These are phyloP conservation scores for Coelopa pilipes DNA, from an alignment of 2,888 invertebrate species.

Conservation along the genomic window DNA sequence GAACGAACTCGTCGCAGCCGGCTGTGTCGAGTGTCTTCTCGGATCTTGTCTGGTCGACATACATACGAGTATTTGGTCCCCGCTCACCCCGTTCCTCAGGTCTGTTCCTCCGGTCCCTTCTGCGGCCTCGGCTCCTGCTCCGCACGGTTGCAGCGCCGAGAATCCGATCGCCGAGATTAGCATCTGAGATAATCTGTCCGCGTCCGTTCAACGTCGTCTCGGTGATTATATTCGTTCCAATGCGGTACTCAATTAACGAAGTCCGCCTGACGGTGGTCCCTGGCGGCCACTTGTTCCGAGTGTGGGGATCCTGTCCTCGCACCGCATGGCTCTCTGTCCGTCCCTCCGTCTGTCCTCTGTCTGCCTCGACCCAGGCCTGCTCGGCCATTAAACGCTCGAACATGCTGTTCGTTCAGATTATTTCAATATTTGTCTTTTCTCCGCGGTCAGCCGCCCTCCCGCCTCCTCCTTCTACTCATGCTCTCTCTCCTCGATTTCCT, in stretches of 20 bases:
- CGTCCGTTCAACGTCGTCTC: constrained; percentile 2
- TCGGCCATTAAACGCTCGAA: constrained; percentile 4
- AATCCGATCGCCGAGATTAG: constrained; percentile 13
- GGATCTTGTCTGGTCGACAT: no score
- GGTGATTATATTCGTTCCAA: neutral
- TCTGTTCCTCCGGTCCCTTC: no score
- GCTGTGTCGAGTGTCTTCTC: no score
- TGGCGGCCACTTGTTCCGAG: constrained; percentile 2
- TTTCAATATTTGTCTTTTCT: neutral
- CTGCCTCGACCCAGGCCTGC: neutral
- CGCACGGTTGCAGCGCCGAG: neutral
- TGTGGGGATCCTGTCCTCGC: neutral
- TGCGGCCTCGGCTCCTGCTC: no score
- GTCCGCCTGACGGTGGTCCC: constrained; percentile 22
- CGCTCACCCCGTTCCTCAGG: no score
- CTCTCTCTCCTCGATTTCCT: neutral
- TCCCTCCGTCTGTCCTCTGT: constrained; percentile 1
- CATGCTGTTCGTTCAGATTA: constrained; percentile 16
- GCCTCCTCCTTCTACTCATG: neutral
- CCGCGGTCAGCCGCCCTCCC: neutral
- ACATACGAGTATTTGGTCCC: no score
- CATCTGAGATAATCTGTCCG: constrained; percentile 14
- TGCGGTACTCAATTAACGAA: constrained; percentile 12
- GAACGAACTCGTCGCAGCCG: no score
- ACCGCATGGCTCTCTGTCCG: neutral